Evolutionary conservation across 2,888 invertebrate species (phyloP).

Genomic region (Eupithecia pulchellata): DNA sequence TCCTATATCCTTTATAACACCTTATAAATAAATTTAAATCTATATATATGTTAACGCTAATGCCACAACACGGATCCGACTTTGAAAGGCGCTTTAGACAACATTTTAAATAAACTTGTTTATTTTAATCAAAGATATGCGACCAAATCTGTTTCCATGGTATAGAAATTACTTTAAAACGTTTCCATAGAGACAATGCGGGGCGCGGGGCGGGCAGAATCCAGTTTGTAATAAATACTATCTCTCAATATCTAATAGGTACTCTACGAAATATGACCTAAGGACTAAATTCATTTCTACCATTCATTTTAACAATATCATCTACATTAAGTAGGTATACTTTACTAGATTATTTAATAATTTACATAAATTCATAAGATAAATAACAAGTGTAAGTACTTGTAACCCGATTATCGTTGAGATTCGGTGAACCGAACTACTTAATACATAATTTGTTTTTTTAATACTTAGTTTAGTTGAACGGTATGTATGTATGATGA

Average conservation of each 20-base stretch:
- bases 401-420: constrained; percentile 6
- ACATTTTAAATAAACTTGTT: neutral
- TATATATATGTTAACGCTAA: neutral
- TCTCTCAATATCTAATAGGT: neutral
- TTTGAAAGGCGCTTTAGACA: neutral
- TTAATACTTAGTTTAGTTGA: too few species aligned
- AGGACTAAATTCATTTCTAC: neutral
- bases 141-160: neutral
- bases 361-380: neutral
- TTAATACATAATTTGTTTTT: too few species aligned
- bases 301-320: neutral
- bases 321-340: neutral
- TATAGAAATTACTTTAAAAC: too few species aligned
- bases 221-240: too few species aligned
- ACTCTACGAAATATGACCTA: neutral
- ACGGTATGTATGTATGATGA: too few species aligned
- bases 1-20: neutral
- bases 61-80: neutral
- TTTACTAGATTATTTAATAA: neutral
- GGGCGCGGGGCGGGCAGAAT: too few species aligned
- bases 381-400: neutral
- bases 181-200: too few species aligned
- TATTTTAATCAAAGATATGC: neutral
- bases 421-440: constrained; percentile 9
- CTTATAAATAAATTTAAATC: neutral